These are phyloP conservation scores for Cololabis saira DNA, from an alignment of 2,113 vertebrate species.

Conservation along the genomic window DNA sequence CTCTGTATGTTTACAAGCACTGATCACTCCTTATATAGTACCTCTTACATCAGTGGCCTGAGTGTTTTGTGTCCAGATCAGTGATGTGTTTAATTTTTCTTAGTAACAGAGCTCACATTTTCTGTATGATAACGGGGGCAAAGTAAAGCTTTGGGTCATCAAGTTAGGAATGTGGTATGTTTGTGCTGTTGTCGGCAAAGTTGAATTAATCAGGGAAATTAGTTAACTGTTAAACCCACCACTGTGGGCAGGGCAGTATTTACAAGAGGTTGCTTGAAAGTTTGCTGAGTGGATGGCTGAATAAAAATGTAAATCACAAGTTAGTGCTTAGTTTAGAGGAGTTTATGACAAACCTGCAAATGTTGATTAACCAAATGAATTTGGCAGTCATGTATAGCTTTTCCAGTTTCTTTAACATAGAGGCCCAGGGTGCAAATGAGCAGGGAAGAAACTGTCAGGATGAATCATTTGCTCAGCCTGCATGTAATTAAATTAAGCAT, in stretches of 20 bases:
- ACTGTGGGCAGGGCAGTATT: neutral
- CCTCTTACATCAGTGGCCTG: neutral
- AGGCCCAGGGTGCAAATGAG: conserved; percentile 53
- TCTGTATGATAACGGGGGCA: conserved; percentile 15
- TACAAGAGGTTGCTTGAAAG: conserved; percentile 1
- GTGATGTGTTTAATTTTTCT: conserved; percentile 13
- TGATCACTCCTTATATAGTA: neutral
- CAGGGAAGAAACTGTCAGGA: conserved; percentile 25
- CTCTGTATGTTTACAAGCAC: conserved; percentile 11
- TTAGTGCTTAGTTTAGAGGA: conserved; percentile 13
- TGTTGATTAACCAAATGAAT: conserved; percentile 54
- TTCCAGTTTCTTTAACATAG: conserved; percentile 33
- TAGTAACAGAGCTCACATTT: neutral
- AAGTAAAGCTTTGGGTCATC: neutral
- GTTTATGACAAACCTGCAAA: conserved; percentile 22
- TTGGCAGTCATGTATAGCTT: conserved; percentile 28
- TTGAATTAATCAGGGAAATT: conserved; percentile 26
- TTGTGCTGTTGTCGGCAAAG: neutral
- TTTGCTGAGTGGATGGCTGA: neutral
- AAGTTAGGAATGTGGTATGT: conserved; percentile 8
- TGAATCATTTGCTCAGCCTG: conserved; percentile 36
- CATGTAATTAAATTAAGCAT: conserved; percentile 18
- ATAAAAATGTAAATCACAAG: neutral
- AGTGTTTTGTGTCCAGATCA: conserved; percentile 12
- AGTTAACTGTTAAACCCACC: conserved; percentile 19